Evolutionary conservation across 1,140 invertebrate genomes (phyloP).

Genomic region (Pomacea maculata): DNA sequence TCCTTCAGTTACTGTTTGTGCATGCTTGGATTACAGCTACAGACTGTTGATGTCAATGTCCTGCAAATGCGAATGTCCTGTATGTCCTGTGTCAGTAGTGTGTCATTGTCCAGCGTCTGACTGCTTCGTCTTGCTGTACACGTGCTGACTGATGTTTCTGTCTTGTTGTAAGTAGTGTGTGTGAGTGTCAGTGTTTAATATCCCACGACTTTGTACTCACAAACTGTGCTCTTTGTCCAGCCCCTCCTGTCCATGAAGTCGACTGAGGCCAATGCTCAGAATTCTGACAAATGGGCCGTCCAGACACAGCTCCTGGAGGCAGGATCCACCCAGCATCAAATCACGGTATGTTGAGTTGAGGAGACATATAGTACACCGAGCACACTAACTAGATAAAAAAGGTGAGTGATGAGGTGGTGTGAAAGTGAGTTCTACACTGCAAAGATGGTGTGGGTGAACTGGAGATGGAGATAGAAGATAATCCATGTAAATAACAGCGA

Average conservation of each 20-base stretch:
- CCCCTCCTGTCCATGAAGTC: constrained; percentile 28
- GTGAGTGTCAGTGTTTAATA: neutral
- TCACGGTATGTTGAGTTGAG: constrained; percentile 7
- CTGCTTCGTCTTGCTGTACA: neutral
- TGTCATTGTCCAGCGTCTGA: too few species aligned
- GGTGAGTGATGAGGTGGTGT: neutral
- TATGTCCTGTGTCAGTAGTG: too few species aligned
- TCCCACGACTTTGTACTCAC: neutral
- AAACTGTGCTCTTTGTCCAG: constrained; percentile 6
- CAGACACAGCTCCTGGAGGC: constrained; percentile 16
- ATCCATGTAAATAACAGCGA: neutral
- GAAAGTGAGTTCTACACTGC: too few species aligned
- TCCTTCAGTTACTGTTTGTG: neutral
- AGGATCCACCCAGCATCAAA: neutral
- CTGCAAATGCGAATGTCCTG: too few species aligned
- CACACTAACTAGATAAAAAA: too few species aligned
- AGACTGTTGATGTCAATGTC: too few species aligned
- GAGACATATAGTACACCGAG: neutral
- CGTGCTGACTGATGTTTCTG: neutral
- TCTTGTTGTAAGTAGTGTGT: too few species aligned
- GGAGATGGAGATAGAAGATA: neutral
- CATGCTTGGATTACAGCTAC: too few species aligned
- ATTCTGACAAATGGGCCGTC: constrained; percentile 9
- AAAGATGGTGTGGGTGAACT: too few species aligned
- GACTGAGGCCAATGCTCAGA: constrained; percentile 16